Evolutionary conservation across 2,113 vertebrate species (phyloP).

Genomic region (Pimephales promelas): DNA sequence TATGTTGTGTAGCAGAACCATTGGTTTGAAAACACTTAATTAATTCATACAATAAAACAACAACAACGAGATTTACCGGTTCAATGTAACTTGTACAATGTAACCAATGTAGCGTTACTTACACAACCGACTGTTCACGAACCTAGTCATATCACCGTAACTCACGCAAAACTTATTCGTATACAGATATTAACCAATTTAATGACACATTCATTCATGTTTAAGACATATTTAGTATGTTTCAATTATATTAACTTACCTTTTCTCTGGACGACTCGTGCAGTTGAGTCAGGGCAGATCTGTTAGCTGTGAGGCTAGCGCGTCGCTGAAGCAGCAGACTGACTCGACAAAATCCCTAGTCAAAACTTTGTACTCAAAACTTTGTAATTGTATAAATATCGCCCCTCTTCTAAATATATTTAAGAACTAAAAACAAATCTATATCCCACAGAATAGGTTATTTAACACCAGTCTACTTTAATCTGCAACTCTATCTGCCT

Average conservation of each 20-base stretch:
- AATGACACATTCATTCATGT: too few relatives aligned
- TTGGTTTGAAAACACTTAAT: not conserved
- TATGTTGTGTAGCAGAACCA: not conserved
- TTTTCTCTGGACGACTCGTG: constrained; percentile 18
- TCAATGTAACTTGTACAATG: too few relatives aligned
- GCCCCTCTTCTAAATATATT: not conserved
- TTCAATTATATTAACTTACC: not conserved
- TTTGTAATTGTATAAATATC: not conserved
- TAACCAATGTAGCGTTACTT: not conserved
- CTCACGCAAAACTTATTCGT: not conserved
- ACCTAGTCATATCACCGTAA: not conserved
- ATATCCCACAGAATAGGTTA: not conserved
- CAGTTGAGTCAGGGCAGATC: not conserved
- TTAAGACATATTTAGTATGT: too few relatives aligned
- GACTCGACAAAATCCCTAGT: constrained; percentile 14
- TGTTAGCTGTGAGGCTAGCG: constrained; percentile 28
- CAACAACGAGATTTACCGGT: not conserved
- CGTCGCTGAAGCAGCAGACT: not conserved
- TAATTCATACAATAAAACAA: not conserved
- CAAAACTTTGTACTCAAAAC: constrained; percentile 4
- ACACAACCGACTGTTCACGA: not conserved
- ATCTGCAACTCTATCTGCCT: not conserved
- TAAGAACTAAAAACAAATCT: not conserved
- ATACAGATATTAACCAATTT: not conserved
- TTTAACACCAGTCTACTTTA: not conserved